Base-by-base conservation (phyloP, 2,113 vertebrate species). In the Neogobius melanostomus region DNA sequence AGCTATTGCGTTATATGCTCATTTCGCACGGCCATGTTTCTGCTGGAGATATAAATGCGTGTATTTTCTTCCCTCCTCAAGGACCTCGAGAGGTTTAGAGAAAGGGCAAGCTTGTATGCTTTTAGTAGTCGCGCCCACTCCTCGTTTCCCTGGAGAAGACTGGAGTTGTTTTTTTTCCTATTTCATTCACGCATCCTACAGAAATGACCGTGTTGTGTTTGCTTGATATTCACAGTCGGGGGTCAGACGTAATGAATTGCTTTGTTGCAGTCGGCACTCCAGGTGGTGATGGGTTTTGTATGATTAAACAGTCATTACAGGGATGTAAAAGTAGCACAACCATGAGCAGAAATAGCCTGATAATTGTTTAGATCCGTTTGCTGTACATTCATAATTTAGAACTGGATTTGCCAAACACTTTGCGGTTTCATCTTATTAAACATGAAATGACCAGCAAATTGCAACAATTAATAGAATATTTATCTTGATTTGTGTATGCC, bases 1-100 rank as follows among this genome's bases (percentile, higher is more conserved):
- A 72, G 79, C 74, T 83, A 75, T 78, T 80, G 66, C 79, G 77
- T 87, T 70, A 71, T 69, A 65, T 57, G 74, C 77, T 84, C 21
- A 60, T 88, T 86, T 85, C 69, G 72, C 80, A 63, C 64, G 16
- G 69, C 71, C 6, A 2, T 65, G 63, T 60, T 78, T 69, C 66
- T 5, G 71, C 66, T 4, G 9, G 51, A 17, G 65, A 79, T 82
- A 48, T 57, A 70, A 68, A 6, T n/a, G 21, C 61, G 42, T 66
- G 44, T 71, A 59, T 57, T 11, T 36, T 53, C 10, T 67, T 60
- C 11, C 6, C 6, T 7, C 2, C 45, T 9, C 47, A 51, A 59
- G n/a, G 2, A 16, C 56, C 79, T 72, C n/a, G 1, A 68, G 71
- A 80, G 74, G 45, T 53, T 66, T 69, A n/a, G 14, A 63, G 74